Conservation (phyloP, 2,888 invertebrate species). For the Pyrrhosoma nymphula region DNA sequence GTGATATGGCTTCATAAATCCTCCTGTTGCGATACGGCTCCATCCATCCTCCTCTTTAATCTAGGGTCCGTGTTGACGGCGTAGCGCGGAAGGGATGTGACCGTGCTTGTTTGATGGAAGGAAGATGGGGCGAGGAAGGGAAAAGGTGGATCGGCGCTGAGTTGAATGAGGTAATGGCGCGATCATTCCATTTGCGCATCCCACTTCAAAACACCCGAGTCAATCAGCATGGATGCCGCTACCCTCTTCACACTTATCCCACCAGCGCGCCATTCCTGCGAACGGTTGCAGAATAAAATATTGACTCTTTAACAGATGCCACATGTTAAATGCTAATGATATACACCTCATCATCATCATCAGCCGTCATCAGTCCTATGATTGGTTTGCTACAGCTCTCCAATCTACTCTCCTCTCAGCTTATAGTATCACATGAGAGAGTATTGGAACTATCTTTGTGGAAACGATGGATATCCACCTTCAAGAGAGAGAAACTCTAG, state of each 20-base stretch:
- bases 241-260: slow-evolving; percentile 13
- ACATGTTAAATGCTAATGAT: not conserved
- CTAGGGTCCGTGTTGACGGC: not conserved
- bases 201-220: slow-evolving; percentile 5
- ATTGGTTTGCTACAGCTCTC: too few species aligned
- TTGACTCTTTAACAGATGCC: not conserved
- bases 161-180: slow-evolving; percentile 30
- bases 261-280: not conserved
- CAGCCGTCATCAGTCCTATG: too few species aligned
- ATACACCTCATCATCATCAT: too few species aligned
- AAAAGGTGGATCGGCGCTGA: slow-evolving; percentile 1
- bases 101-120: not conserved
- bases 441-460: too few species aligned
- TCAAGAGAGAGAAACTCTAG: too few species aligned
- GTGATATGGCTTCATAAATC: too few species aligned
- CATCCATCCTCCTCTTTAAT: not conserved
- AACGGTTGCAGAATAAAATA: not conserved
- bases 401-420: too few species aligned
- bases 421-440: too few species aligned
- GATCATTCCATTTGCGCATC: slow-evolving; percentile 33
- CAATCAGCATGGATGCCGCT: slow-evolving; percentile 24
- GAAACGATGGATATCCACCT: too few species aligned
- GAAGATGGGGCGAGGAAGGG: not conserved
- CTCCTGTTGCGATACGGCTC: too few species aligned
- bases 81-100: not conserved